Evolutionary conservation across 2,797 vertebrate species (phyloP).

Genomic region (Tadarida brasiliensis): DNA sequence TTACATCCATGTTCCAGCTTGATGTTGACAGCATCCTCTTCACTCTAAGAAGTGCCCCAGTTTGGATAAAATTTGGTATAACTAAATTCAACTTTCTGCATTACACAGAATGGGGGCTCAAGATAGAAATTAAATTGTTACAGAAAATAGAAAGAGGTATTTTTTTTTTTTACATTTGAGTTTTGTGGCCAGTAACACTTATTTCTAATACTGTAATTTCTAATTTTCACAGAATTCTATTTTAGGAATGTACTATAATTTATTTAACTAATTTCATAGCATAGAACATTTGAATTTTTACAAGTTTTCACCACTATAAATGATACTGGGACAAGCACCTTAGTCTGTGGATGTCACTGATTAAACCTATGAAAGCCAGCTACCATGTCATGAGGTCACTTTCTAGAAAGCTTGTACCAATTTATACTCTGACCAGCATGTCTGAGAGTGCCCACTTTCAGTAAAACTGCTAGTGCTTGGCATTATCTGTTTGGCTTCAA

Average conservation of each 20-base stretch:
- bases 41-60: not conserved
- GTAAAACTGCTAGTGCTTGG: not conserved
- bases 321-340: not conserved
- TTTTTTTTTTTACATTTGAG: not conserved
- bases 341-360: not conserved
- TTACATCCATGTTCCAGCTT: not conserved
- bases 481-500: not conserved
- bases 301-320: not conserved
- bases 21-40: not conserved
- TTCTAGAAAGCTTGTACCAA: not conserved
- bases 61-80: not conserved
- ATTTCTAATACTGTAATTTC: conserved; percentile 10
- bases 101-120: not conserved
- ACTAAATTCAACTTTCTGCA: not conserved
- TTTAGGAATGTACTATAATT: not conserved
- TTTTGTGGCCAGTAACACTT: not conserved
- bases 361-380: not conserved
- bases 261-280: not conserved
- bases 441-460: not conserved
- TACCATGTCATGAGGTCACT: not conserved
- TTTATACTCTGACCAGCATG: not conserved
- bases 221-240: not conserved
- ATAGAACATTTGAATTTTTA: not conserved
- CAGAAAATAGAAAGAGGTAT: not conserved
- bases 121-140: not conserved